Evolutionary conservation across 2,888 invertebrate species (phyloP), one percentile per base, ranked within the genome.

Genomic region (Mimachlamys varia): DNA sequence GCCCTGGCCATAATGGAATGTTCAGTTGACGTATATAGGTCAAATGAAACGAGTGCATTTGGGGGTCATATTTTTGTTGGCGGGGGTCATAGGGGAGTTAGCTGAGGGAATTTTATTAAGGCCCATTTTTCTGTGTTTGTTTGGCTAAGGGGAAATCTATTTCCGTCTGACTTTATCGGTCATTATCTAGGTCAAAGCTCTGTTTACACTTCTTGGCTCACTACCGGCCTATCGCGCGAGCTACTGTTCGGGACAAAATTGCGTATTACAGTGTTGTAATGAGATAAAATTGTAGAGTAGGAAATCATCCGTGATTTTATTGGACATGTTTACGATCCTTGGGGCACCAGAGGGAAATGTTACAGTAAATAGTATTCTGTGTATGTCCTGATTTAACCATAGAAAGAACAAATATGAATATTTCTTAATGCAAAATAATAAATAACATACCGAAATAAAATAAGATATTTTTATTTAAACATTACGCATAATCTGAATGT

Each of bases 301-400:
- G 76, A 76, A 76, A 76, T 76, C 76, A 76, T 33, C 76, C 76
- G 76, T 76, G 76, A 76, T 76, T 76, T 76, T 76, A 76, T 76
- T 76, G 76, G 76, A 76, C 76, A 15, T 76, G 62, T 62, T 62
- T 62, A 62, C 10, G 62, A n/a, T 76, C 13, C 76, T n/a, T 27
- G 76, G 17, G 76, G 76, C 76, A 27, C 76, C 27, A 76, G 27
- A 33, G 76, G 76, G 76, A 76, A 76, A 76, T 76, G 33, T 76
- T 13, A 10, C 27, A 76, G 33, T 13, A 33, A 7, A 27, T n/a
- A 76, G n/a, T n/a, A n/a, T n/a, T n/a, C n/a, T n/a, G n/a, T n/a
- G n/a, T n/a, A n/a, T 44, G 62, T 62, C 62, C n/a, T 62, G 44
- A 7, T 44, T 44, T 44, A 5, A 44, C 3, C 44, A 44, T 44